Evolutionary conservation across 2,113 vertebrate genomes (phyloP).

Genomic region (Platichthys stellatus): DNA sequence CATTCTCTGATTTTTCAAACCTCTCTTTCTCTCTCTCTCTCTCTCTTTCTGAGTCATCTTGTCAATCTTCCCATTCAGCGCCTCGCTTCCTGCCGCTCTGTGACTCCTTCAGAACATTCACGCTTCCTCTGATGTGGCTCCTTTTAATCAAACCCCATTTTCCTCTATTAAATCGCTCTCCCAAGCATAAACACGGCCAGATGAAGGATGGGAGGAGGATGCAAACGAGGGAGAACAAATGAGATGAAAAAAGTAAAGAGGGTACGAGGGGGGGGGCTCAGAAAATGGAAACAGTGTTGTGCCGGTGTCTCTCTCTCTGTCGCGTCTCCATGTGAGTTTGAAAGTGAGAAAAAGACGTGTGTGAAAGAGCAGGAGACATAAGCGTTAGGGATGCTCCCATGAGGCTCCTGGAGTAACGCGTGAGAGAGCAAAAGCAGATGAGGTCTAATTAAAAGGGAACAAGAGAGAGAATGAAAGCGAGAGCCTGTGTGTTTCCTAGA

Average conservation of each 20-base stretch:
- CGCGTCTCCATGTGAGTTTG: constrained; percentile 1
- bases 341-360: not conserved
- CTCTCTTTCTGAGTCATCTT: constrained; percentile 50
- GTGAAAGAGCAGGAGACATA: constrained; percentile 25
- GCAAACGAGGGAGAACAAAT: constrained; percentile 57
- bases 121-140: constrained; percentile 55
- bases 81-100: constrained; percentile 35
- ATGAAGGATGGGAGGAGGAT: constrained; percentile 34
- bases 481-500: constrained; percentile 55
- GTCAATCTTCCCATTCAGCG: constrained; percentile 56
- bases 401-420: constrained; percentile 58
- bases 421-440: constrained; percentile 50
- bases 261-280: constrained; percentile 16
- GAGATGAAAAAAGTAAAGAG: constrained; percentile 32
- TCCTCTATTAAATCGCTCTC: constrained; percentile 67
- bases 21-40: not conserved
- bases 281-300: not conserved
- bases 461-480: constrained; percentile 47
- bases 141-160: constrained; percentile 74
- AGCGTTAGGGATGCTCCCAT: constrained; percentile 40
- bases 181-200: constrained; percentile 64
- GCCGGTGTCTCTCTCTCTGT: not conserved
- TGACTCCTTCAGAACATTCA: constrained; percentile 46
- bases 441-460: constrained; percentile 70
- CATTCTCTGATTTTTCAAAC: constrained; percentile 30